Evolutionary conservation across 2,113 vertebrate genomes (phyloP).

Genomic region (Cheilinus undulatus): DNA sequence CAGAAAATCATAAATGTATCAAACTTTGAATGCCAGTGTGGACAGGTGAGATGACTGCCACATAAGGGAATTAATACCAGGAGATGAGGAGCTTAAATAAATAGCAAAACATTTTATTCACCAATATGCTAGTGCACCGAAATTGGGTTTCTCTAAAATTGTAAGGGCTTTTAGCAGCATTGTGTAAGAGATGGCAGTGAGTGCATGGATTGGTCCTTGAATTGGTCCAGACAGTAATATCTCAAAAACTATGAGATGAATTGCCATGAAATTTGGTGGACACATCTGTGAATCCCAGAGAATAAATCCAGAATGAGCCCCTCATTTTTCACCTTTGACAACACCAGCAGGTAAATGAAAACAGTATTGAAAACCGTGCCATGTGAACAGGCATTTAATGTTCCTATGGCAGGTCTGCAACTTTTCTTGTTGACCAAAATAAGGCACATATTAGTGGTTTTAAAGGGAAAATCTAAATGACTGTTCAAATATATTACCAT

Average conservation of each 20-base stretch:
- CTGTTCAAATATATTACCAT: no score
- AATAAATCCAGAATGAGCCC: not conserved
- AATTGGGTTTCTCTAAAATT: no score
- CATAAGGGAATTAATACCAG: conserved; percentile 5
- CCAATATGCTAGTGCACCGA: no score
- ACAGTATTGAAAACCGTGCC: no score
- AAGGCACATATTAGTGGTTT: no score
- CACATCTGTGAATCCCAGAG: not conserved
- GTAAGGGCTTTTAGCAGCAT: not conserved
- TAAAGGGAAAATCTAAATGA: no score
- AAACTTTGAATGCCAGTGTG: conserved; percentile 31
- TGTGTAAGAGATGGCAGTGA: not conserved
- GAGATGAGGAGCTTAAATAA: conserved; percentile 28
- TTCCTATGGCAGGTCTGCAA: no score
- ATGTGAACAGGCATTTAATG: no score
- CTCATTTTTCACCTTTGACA: no score
- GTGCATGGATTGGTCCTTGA: not conserved
- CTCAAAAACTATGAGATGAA: conserved; percentile 1
- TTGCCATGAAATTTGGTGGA: not conserved
- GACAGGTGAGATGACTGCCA: conserved; percentile 20
- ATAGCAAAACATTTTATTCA: not conserved
- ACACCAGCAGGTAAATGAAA: no score
- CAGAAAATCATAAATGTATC: conserved; percentile 66
- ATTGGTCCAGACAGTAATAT: not conserved
- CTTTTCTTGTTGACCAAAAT: no score